phyloP scores from a whole-genome alignment of 2,888 invertebrate species.

The Oconnorella tubifera region DNA sequence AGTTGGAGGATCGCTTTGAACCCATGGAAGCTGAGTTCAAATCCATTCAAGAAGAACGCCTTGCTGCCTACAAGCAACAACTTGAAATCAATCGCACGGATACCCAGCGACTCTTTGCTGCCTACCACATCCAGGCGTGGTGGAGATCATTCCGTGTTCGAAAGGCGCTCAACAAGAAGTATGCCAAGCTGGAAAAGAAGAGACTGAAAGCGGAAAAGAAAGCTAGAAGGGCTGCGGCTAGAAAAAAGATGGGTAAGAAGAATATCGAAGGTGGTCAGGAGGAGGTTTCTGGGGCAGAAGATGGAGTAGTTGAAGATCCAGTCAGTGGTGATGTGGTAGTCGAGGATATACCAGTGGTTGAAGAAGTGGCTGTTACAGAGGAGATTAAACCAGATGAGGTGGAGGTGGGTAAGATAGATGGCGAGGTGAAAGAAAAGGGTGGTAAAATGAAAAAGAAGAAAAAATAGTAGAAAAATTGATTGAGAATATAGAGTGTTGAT shows the following conservation, averaged over 20 bases:
- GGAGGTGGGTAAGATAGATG: no score
- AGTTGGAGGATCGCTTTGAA: conserved; percentile 12
- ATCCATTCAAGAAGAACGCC: conserved; percentile 2
- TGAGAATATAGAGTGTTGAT: no score
- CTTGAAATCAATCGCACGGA: neutral
- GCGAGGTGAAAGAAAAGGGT: no score
- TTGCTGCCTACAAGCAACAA: neutral
- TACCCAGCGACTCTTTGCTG: neutral
- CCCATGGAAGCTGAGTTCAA: conserved; percentile 13
- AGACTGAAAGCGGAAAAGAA: conserved; percentile 7
- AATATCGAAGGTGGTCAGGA: neutral
- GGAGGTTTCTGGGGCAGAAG: neutral
- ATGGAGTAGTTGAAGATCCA: neutral
- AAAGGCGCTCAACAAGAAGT: conserved; percentile 5
- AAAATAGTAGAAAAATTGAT: no score
- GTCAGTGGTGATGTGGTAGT: neutral
- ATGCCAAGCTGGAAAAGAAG: conserved; percentile 14
- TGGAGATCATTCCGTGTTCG: conserved; percentile 8
- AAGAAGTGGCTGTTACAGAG: neutral
- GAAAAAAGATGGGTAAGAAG: neutral
- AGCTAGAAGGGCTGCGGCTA: neutral
- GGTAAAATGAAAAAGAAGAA: no score
- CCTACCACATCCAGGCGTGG: conserved; percentile 7
- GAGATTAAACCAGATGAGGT: no score
- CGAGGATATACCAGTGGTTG: neutral